Evolutionary conservation across 2,888 invertebrate species (phyloP), one percentile per base, ranked within the genome.

Genomic region (Lasioglossum vierecki): DNA sequence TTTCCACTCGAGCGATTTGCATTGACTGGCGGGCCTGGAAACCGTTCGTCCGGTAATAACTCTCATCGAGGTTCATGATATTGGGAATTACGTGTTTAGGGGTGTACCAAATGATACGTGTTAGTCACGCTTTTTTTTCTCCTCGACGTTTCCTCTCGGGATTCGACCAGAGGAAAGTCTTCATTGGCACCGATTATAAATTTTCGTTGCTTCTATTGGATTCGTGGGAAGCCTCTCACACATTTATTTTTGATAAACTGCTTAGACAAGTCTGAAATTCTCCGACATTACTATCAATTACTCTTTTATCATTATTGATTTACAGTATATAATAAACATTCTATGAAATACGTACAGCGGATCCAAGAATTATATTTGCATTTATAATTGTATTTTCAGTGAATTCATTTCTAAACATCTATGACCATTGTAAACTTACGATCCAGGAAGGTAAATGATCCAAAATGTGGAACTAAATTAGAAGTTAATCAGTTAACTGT

Each of bases 31-130:
- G 57, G 80, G 49, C 73, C 70, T 77, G 73, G 57, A 71, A 88
- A 85, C 68, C 66, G 44, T 82, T 79, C 81, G 63, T 44, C 39
- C 22, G n/a, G 68, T 44, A 80, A 87, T 88, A 87, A 84, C 66
- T 85, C 76, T 73, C 44, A 66, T 80, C 39, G 49, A 49, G 35
- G 26, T 46, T 75, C 39, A 68, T 49, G 79, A 86, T 86, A 68
- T 77, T 5, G 26, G 49, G 46, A 30, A 83, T 83, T 70, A 70
- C 68, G 68, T 68, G 35, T 70, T 66, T 68, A 68, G 66, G 68
- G 39, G 68, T 22, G 22, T 68, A 39, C 9, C 35, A 39, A 68
- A 68, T 68, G 8, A 68, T 39, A 68, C 68, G 39, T 68, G 68
- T 68, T 39, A 39, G 68, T 39, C 39, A 39, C 22, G 39, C 8